Evolutionary conservation across 2,797 vertebrate species (phyloP).

Genomic region (Anolis apletophallus): DNA sequence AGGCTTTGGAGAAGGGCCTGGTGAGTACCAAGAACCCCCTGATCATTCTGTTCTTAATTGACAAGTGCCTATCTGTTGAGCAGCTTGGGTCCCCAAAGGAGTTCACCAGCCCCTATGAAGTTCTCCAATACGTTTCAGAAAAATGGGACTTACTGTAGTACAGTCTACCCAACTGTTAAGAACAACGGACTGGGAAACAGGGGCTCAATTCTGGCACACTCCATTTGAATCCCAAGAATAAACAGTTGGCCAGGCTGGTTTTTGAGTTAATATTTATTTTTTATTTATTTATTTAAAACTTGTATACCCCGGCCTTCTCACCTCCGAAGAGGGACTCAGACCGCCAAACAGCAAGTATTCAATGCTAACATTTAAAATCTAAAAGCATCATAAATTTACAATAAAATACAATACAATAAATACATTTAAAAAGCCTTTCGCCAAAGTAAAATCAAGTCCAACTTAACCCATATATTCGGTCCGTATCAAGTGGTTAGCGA

Average conservation of each 20-base stretch:
- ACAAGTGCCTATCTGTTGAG: not conserved
- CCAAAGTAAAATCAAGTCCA: too few relatives aligned
- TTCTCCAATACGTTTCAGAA: not conserved
- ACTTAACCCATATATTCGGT: too few relatives aligned
- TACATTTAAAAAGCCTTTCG: too few relatives aligned
- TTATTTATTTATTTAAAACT: too few relatives aligned
- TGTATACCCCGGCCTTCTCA: too few relatives aligned
- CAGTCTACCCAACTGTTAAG: not conserved
- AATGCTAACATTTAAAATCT: too few relatives aligned
- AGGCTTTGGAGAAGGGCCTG: conserved; percentile 79
- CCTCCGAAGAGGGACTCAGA: too few relatives aligned
- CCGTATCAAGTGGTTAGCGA: too few relatives aligned
- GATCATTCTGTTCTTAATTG: not conserved
- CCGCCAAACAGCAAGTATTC: too few relatives aligned
- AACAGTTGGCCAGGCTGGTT: not conserved
- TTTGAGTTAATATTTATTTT: too few relatives aligned
- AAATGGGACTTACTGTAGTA: not conserved
- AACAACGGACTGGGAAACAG: not conserved
- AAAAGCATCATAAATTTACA: too few relatives aligned
- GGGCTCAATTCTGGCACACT: not conserved
- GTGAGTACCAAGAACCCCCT: conserved; percentile 62
- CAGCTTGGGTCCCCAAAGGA: not conserved
- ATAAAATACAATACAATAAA: too few relatives aligned
- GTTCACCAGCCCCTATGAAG: not conserved
- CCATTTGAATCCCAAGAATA: not conserved